Evolutionary conservation across 2,797 vertebrate genomes (phyloP).

Genomic region (Pipistrellus nathusii): DNA sequence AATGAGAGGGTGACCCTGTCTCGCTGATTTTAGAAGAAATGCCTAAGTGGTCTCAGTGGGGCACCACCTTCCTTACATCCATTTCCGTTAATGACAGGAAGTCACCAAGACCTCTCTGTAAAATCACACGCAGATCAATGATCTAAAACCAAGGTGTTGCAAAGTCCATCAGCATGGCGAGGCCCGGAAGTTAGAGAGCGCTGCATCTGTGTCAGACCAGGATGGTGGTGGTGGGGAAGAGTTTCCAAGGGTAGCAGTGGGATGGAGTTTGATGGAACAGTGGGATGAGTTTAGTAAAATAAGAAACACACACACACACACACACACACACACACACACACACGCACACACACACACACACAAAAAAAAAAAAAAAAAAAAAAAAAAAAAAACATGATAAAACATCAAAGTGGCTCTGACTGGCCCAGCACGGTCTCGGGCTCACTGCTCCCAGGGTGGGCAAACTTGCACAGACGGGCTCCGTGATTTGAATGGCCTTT

Average conservation of each 20-base stretch:
- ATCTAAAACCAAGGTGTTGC: not conserved
- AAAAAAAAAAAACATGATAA: not conserved
- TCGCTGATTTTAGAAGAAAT: not conserved
- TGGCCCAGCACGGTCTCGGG: slow-evolving; percentile 18
- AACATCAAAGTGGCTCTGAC: slow-evolving; percentile 40
- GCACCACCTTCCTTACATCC: not conserved
- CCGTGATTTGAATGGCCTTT: not conserved
- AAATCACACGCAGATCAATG: not conserved
- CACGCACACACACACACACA: not conserved
- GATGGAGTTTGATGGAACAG: slow-evolving; percentile 50
- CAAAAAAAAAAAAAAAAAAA: no score
- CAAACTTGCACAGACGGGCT: slow-evolving; percentile 68
- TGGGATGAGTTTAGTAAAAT: slow-evolving; percentile 54
- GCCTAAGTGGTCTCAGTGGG: not conserved
- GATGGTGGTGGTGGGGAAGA: not conserved
- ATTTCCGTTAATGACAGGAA: not conserved
- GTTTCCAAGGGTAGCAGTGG: not conserved
- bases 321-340: not conserved
- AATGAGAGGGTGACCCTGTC: not conserved
- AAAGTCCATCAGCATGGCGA: not conserved
- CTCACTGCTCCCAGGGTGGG: not conserved
- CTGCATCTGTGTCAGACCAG: not conserved
- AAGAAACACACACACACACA: slow-evolving; percentile 4
- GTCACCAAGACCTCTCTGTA: not conserved
- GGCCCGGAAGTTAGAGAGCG: not conserved